Base-by-base conservation (phyloP, 2,797 vertebrate genomes). In the Siniperca obscura region DNA sequence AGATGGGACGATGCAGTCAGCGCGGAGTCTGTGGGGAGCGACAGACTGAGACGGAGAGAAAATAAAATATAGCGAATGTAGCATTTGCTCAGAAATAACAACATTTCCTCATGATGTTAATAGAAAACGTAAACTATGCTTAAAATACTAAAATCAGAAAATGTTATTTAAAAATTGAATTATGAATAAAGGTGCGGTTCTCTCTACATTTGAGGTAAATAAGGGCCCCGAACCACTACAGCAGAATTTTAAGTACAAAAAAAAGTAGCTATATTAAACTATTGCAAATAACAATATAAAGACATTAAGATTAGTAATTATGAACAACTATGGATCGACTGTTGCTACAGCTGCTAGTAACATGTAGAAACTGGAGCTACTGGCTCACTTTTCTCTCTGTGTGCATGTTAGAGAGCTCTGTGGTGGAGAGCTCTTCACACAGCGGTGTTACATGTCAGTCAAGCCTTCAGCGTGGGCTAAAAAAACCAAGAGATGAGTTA, bases 361-460 rank as follows among this genome's bases (percentile, higher is more conserved):
- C 5, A 21, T 1, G 4, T 55, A 11, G 44, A 8, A 62, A 30
- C 22, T n/a, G 13, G 19, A 55, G 44, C 38, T 36, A 22, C 46
- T 50, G 56, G 50, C 53, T 78, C 27, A 34, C 70, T 75, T 25
- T 74, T 40, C 21, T 50, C 44, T 64, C 25, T n/a, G n/a, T 57
- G 59, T 69, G 46, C 13, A 21, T 56, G 53, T 68, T 70, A 16
- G 38, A 30, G 56, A 55, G 69, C 57, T 85, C 42, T 44, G 59
- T 42, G 62, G 38, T 52, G 25, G 64, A 78, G 57, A 72, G 82
- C 83, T 73, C 64, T 68, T 69, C 42, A 77, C 34, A 34, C 70
- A 56, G 80, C 70, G 46, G 17, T 53, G 53, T 25, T 74, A 53
- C 67, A 74, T 48, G 74, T 73, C 87, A 87, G 81, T 85, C 83